Evolutionary conservation across 1,140 invertebrate species (phyloP).

Genomic region (Zaprionus inermis): DNA sequence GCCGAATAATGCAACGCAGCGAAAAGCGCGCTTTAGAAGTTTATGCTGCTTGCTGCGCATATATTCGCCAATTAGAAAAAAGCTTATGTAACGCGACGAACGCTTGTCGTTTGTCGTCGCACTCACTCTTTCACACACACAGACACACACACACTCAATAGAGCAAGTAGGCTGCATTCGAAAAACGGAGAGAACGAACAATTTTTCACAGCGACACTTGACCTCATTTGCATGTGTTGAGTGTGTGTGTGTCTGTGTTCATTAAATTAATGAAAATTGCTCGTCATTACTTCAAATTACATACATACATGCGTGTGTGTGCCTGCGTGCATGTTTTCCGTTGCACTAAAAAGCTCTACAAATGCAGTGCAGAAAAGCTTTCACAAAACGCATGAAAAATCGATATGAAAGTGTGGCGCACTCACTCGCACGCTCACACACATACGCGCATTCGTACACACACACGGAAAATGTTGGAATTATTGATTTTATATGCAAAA

Average conservation of each 20-base stretch:
- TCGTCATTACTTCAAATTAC: constrained; percentile 62
- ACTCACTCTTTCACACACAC: constrained; percentile 38
- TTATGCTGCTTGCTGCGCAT: constrained; percentile 35
- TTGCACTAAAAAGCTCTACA: constrained; percentile 38
- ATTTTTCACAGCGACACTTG: constrained; percentile 77
- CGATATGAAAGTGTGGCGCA: constrained; percentile 64
- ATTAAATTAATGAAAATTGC: constrained; percentile 69
- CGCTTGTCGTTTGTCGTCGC: constrained; percentile 14
- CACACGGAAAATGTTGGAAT: constrained; percentile 9
- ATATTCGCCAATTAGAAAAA: constrained; percentile 59
- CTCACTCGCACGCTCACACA: constrained; percentile 20
- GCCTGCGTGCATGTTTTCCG: constrained; percentile 13
- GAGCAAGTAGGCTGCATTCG: constrained; percentile 18
- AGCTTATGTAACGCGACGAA: constrained; percentile 71
- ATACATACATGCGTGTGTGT: constrained; percentile 10
- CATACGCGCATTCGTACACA: constrained; percentile 7
- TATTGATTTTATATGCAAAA: constrained; percentile 32
- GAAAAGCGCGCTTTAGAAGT: constrained; percentile 31
- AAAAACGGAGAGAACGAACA: constrained; percentile 44
- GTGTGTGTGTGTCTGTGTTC: constrained; percentile 44
- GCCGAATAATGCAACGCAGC: constrained; percentile 12
- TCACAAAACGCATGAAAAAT: constrained; percentile 69
- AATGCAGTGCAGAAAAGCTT: constrained; percentile 59
- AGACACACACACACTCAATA: neutral
- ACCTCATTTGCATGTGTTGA: constrained; percentile 75